phyloP scores from a whole-genome alignment of 2,797 vertebrate species.

The Lycodopsis pacificus region DNA sequence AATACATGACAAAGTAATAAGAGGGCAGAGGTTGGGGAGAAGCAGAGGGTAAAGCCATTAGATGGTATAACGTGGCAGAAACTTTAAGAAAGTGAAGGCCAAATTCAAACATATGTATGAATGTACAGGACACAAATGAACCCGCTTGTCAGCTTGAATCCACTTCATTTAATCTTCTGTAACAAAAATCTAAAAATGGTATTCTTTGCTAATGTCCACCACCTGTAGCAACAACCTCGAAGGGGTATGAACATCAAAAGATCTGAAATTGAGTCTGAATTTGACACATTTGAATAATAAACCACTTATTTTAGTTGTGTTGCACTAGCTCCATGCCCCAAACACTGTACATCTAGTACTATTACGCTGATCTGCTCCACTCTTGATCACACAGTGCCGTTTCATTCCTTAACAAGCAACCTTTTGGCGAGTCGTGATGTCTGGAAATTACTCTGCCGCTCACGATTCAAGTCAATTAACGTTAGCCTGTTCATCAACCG shows the following conservation, averaged over 20 bases:
- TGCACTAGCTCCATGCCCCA: not conserved
- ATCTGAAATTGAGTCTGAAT: not conserved
- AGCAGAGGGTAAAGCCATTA: not conserved
- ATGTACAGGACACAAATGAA: not conserved
- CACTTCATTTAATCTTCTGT: not conserved
- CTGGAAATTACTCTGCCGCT: not conserved
- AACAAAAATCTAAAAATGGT: not conserved
- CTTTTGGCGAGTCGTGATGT: not conserved
- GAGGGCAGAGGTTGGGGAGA: not conserved
- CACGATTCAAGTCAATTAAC: not conserved
- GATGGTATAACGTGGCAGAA: not conserved
- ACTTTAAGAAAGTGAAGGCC: not conserved
- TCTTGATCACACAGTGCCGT: not conserved
- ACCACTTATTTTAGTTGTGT: not conserved
- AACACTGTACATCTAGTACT: not conserved
- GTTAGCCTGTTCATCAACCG: not conserved
- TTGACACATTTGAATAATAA: not conserved
- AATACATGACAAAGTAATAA: conserved; percentile 9
- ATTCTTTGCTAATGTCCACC: not conserved
- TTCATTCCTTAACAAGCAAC: not conserved
- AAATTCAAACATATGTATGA: not conserved
- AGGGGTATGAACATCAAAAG: not conserved
- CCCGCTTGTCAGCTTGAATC: not conserved
- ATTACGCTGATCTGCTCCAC: not conserved
- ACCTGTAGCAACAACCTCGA: not conserved